Conservation (phyloP, 2,113 vertebrate genomes). For the Arenaria interpres region DNA sequence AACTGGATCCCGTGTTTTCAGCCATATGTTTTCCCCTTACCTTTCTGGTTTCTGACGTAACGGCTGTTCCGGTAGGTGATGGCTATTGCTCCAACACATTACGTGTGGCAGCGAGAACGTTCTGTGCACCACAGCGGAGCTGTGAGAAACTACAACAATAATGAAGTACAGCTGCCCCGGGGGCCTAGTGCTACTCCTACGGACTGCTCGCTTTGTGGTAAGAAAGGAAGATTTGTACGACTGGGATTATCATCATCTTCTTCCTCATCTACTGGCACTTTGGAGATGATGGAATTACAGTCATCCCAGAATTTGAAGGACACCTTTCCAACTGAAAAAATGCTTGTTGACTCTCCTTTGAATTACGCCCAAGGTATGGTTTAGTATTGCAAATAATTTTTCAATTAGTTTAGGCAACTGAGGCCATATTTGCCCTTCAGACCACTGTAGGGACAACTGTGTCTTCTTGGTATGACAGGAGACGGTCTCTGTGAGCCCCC, state of each 20-base stretch:
- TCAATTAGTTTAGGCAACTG: neutral
- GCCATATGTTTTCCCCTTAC: neutral
- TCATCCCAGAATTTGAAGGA: conserved; percentile 25
- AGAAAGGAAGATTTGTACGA: conserved; percentile 72
- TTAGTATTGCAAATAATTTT: neutral
- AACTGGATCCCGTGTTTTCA: neutral
- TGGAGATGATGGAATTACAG: conserved; percentile 45
- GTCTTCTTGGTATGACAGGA: neutral
- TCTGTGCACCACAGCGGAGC: conserved; percentile 88
- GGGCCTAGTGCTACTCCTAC: conserved; percentile 82
- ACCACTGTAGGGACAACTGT: neutral
- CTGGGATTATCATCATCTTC: conserved; percentile 74
- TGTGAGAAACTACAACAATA: conserved; percentile 75
- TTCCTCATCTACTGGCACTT: conserved; percentile 66
- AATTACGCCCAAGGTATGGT: conserved; percentile 66
- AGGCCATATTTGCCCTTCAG: neutral
- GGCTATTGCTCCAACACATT: conserved; percentile 90
- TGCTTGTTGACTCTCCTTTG: conserved; percentile 25
- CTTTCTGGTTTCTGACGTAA: neutral
- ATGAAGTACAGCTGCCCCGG: conserved; percentile 69
- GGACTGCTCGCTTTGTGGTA: conserved; percentile 83
- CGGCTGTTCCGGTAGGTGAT: conserved; percentile 81
- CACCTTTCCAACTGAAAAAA: conserved; percentile 21
- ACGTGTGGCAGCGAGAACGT: conserved; percentile 88
- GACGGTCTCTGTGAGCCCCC: accelerated